Evolutionary conservation across 2,888 invertebrate genomes (phyloP), one percentile per base, ranked within the genome.

Genomic region (Lasioglossum figueresi): DNA sequence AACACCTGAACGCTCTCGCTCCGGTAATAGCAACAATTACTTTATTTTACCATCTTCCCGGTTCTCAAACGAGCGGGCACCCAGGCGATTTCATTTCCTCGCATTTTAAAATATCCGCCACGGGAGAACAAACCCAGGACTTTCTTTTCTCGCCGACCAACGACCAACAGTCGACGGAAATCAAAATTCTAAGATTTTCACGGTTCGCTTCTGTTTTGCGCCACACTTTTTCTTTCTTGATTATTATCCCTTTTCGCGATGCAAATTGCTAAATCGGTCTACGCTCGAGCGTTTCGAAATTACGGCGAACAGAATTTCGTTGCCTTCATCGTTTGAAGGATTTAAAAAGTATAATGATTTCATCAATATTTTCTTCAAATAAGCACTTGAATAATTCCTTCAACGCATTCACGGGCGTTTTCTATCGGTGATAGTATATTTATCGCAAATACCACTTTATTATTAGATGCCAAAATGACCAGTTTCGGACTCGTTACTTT

Each of bases 1-100:
- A 83, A 87, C 82, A 90, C 91, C 76, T 85, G 79, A 79, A 82
- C 85, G 68, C 27, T 77, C 2, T 83, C 86, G 81, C 88, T 31
- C 83, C 89, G 90, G 89, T 94, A 94, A 94, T 94, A 89, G 93
- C 92, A 93, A 94, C 94, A 93, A 94, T 94, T 94, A 94, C 92
- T 93, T 93, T 92, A 93, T 94, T 94, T 93, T 92, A 91, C 89
- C 92, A 90, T 92, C 93, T 94, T 92, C 90, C 92, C 92, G 91
- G 92, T 93, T 93, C 92, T 91, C 92, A 91, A 93, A 88, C 84
- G 82, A 86, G 80, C 88, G 66, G 63, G 63, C 84, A 79, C 76
- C 76, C 48, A 75, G 87, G 73, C 83, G 91, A 89, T 91, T 91
- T 91, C 88, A 88, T 91, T 92, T 92, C 92, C 92, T 89, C 90